Evolutionary conservation across 2,888 invertebrate species (phyloP).

Genomic region (Bruchidius siliquastri): DNA sequence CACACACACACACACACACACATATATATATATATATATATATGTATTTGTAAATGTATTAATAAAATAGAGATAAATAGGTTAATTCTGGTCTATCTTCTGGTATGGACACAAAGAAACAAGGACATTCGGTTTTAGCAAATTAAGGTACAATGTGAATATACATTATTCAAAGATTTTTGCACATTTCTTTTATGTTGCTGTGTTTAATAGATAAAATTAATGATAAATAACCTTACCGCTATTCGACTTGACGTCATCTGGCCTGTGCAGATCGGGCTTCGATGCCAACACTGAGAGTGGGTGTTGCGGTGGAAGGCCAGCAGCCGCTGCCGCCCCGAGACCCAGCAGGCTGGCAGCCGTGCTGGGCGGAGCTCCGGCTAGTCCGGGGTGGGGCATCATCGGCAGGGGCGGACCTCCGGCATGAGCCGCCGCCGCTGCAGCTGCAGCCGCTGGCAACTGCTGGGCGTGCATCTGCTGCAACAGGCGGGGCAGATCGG

Average conservation of each 20-base stretch:
- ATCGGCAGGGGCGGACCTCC: conserved; percentile 60
- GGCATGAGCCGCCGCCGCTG: conserved; percentile 58
- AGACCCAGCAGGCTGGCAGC: conserved; percentile 58
- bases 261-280: conserved; percentile 71
- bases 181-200: no score
- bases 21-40: no score
- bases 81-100: no score
- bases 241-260: conserved; percentile 71
- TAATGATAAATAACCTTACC: conserved; percentile 51
- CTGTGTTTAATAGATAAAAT: not conserved
- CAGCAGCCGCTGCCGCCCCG: conserved; percentile 47
- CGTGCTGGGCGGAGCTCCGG: conserved; percentile 51
- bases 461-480: conserved; percentile 94
- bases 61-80: no score
- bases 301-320: conserved; percentile 66
- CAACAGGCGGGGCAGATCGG: conserved; percentile 74
- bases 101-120: no score
- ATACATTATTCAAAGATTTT: no score
- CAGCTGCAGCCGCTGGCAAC: conserved; percentile 60
- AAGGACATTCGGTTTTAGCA: no score
- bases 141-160: no score
- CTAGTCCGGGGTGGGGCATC: conserved; percentile 63
- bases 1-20: no score
- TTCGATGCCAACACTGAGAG: conserved; percentile 73
- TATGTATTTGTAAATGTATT: no score